These are phyloP conservation scores for Circaetus cinerascens DNA, from an alignment of 2,113 vertebrate species.

Conservation along the genomic window DNA sequence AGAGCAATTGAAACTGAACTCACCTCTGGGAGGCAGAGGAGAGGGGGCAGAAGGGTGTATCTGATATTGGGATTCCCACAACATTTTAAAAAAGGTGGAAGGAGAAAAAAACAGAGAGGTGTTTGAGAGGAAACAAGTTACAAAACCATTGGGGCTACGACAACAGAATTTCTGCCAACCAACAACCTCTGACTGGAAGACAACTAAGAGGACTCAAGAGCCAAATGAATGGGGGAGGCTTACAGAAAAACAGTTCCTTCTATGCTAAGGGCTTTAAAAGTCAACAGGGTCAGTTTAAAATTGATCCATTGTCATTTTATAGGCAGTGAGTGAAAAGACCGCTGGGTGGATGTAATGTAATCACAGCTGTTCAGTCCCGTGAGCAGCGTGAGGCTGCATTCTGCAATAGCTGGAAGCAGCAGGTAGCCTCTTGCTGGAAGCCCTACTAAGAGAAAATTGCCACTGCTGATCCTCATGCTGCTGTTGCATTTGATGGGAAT, in stretches of 20 bases:
- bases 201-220: neutral
- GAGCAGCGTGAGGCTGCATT: neutral
- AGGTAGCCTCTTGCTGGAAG: slow-evolving; percentile 18
- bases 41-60: neutral
- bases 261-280: neutral
- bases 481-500: slow-evolving; percentile 1
- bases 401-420: slow-evolving; percentile 11
- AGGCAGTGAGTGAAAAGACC: neutral
- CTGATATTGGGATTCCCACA: neutral
- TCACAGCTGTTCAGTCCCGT: neutral
- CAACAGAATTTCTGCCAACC: neutral
- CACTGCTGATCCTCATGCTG: slow-evolving; percentile 1
- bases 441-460: neutral
- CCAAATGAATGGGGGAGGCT: neutral
- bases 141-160: neutral
- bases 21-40: neutral
- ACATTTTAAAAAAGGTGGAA: neutral
- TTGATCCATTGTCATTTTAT: slow-evolving; percentile 38
- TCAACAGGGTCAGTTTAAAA: slow-evolving; percentile 45
- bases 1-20: neutral
- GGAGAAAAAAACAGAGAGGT: neutral
- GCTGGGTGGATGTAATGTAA: slow-evolving; percentile 9
- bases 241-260: neutral
- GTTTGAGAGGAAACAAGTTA: neutral
- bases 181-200: neutral